Base-by-base conservation (phyloP, 2,797 vertebrate genomes). In the Alectoris magna region DNA sequence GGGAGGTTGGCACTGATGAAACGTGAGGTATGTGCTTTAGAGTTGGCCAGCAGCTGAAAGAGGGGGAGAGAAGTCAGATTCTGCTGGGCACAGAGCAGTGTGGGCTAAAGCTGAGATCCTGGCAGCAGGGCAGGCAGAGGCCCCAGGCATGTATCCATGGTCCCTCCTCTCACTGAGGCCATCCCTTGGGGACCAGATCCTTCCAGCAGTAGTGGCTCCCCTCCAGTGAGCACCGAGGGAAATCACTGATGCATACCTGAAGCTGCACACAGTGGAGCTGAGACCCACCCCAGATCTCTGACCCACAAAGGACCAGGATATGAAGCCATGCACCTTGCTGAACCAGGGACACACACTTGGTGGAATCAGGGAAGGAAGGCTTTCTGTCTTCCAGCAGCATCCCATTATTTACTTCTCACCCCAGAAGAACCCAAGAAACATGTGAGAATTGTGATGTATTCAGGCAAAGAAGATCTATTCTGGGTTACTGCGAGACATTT, bases 1-100 rank as follows among this genome's bases (percentile, higher is more conserved):
- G 98, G 99, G 94, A 99, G 98, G 97, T 99, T 99, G 98, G 99
- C 99, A 94, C 99, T 99, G 98, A 99, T 99, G 98, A 99, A 99
- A 96, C 98, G 98, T 92, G 98, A 99, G 76, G 98, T 99, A 97
- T 99, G 98, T 97, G 98, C 98, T 98, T 99, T 99, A 91, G 98
- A 99, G 95, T 98, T 99, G 96, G 98, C 98, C 97, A 99, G 98
- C 96, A 99, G 97, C 99, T 99, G 88, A 59, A 83, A 94, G 76
- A 39, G n/a, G 46, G 76, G 75, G n/a, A 77, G 44, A 95, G 36
- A 24, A 2, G 8, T 90, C 51, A 92, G 83, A 71, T 10, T 7
- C 21, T 24, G 31, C 9, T 17, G n/a, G 27, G 22, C 26, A 69
- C 36, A 34, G 39, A 82, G 39, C 26, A 70, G 10, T 39, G 18